Evolutionary conservation across 2,113 vertebrate species (phyloP).

Genomic region (Sprattus sprattus): DNA sequence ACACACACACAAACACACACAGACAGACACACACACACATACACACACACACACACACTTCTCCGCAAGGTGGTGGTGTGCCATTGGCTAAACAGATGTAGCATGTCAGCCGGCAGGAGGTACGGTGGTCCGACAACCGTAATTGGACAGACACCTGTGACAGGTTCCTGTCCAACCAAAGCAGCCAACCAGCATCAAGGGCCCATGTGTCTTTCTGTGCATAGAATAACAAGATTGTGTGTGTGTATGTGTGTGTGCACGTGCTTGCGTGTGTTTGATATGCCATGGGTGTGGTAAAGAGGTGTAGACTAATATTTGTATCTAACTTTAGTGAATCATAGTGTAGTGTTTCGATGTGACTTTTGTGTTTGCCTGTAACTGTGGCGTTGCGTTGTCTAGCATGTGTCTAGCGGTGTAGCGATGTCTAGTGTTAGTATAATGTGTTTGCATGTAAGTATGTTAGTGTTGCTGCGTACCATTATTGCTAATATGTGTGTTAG

Average conservation of each 20-base stretch:
- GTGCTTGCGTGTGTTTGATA: background rate
- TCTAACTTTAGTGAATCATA: background rate
- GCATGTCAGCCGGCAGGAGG: constrained; percentile 33
- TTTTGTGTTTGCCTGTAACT: no score
- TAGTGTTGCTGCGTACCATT: background rate
- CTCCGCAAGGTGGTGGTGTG: constrained; percentile 32
- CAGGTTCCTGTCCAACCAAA: background rate
- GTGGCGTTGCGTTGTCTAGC: no score
- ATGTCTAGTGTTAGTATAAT: background rate
- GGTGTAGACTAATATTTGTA: background rate
- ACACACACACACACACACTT: constrained; percentile 3
- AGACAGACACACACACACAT: background rate
- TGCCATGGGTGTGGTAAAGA: background rate
- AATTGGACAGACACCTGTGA: background rate
- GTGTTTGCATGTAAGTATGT: no score
- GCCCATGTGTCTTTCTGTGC: background rate
- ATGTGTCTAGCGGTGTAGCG: no score
- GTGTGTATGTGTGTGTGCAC: background rate
- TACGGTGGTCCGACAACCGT: constrained; percentile 16
- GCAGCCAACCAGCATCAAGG: background rate
- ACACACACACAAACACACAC: constrained; percentile 18
- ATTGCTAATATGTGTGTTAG: background rate
- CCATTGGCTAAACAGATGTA: constrained; percentile 48
- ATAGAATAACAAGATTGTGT: background rate
- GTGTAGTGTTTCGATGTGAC: no score